Evolutionary conservation across 53 echinoderm and acorn worm species (phyloP).

Genomic region (Arbacia lixula): DNA sequence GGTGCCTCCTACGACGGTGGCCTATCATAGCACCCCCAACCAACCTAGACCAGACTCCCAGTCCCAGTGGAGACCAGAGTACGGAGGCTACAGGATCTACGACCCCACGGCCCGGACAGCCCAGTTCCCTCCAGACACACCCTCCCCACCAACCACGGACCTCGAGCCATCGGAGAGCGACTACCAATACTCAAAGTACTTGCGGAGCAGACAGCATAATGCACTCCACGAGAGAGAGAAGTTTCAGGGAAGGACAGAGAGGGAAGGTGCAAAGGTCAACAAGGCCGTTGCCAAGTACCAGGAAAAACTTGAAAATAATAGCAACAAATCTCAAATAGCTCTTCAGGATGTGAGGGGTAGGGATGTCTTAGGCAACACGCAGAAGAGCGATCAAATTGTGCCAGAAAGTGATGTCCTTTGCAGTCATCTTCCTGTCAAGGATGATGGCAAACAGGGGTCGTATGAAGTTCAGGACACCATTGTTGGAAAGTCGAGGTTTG

Average conservation of each 20-base stretch:
- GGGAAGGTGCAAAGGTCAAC: background rate
- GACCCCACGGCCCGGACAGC: background rate
- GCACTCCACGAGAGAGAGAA: constrained; percentile 20
- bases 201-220: constrained; percentile 32
- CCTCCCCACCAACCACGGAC: constrained; percentile 50
- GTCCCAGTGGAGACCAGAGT: constrained; percentile 44
- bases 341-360: constrained; percentile 12
- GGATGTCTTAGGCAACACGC: constrained; percentile 26
- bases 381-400: constrained; percentile 9
- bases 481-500: constrained; percentile 10
- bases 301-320: constrained; percentile 14
- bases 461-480: constrained; percentile 1
- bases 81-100: constrained; percentile 7
- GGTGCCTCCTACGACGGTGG: constrained; percentile 44
- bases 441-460: background rate
- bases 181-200: constrained; percentile 27
- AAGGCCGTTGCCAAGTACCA: constrained; percentile 23
- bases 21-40: background rate
- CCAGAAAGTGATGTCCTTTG: constrained; percentile 14
- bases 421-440: constrained; percentile 9
- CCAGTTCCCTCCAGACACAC: constrained; percentile 41
- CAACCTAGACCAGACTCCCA: constrained; percentile 20
- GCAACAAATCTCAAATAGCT: background rate
- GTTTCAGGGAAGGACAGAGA: background rate
- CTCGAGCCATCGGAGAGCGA: constrained; percentile 43